Percentiles rank a stretch among this genome's conserved stretches.
These are phyloP conservation scores for Acheta domesticus DNA, from an alignment of 2,888 invertebrate species.

Conservation along the genomic window DNA sequence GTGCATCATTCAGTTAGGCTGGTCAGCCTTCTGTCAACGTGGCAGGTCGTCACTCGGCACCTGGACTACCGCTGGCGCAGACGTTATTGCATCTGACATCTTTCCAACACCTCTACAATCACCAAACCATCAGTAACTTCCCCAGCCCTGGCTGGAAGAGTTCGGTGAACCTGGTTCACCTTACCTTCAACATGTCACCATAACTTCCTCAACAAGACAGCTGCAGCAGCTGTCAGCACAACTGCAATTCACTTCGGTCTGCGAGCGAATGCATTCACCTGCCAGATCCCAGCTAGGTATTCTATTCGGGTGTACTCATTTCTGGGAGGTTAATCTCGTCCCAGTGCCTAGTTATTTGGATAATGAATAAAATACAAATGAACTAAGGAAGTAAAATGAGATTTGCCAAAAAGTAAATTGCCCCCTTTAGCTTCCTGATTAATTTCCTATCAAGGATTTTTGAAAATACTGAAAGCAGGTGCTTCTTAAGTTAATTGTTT, in stretches of 20 bases:
- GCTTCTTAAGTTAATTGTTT: no score
- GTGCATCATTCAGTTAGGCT: neutral
- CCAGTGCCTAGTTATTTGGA: no score
- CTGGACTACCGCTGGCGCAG: neutral
- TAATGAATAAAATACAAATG: no score
- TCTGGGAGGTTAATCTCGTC: conserved; percentile 27
- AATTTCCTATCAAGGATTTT: no score
- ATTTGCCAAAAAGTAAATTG: no score
- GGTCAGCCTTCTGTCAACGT: conserved; percentile 18
- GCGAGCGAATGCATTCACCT: conserved; percentile 34
- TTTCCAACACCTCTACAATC: conserved; percentile 29
- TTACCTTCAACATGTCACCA: conserved; percentile 33
- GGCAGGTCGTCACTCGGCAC: conserved; percentile 2
- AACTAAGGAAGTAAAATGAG: no score
- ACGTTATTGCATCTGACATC: neutral
- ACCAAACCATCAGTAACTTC: conserved; percentile 32
- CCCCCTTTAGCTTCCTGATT: no score
- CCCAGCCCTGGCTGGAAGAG: conserved; percentile 29
- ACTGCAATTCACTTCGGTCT: conserved; percentile 34
- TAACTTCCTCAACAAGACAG: conserved; percentile 23
- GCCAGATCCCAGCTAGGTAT: conserved; percentile 35
- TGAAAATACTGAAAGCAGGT: no score
- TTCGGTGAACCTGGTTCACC: conserved; percentile 18
- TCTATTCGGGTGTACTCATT: conserved; percentile 28
- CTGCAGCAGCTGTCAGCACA: conserved; percentile 32